A percentile compares a stretch with the other conserved stretches of the same genome.
Conservation (phyloP, 2,888 invertebrate species). For the Sinohyriopsis cumingii region DNA sequence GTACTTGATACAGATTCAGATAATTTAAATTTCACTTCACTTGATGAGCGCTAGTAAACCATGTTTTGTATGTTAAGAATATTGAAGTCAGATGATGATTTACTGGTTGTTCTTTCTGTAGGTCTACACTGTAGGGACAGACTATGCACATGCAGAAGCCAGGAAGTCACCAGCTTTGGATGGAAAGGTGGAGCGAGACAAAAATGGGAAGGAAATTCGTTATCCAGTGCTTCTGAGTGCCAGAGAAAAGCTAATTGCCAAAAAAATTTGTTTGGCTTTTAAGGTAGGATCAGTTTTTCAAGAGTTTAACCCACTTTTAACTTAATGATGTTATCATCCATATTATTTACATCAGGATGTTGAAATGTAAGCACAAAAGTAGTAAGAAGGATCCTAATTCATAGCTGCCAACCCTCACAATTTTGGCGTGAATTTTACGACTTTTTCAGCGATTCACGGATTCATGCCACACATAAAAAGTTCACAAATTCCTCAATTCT, state of each 20-base stretch:
- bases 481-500: too few species aligned
- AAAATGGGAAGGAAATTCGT: slow-evolving; percentile 95
- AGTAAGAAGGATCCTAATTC: too few species aligned
- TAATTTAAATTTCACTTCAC: too few species aligned
- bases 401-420: too few species aligned
- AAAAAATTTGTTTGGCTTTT: slow-evolving; percentile 88
- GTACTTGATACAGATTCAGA: too few species aligned
- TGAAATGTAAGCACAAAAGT: not conserved
- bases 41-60: too few species aligned
- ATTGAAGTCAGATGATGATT: too few species aligned
- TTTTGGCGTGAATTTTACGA: too few species aligned
- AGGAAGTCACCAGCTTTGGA: slow-evolving; percentile 98
- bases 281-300: slow-evolving; percentile 63
- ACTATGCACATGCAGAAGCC: slow-evolving; percentile 99
- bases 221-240: slow-evolving; percentile 98
- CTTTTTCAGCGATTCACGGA: too few species aligned
- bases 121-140: slow-evolving; percentile 99
- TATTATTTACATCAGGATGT: not conserved
- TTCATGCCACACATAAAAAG: too few species aligned
- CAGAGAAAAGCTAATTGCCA: slow-evolving; percentile 96
- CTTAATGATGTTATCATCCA: not conserved
- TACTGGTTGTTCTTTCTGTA: slow-evolving; percentile 66
- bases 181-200: slow-evolving; percentile 98
- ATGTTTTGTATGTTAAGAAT: too few species aligned
- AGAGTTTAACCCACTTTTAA: not conserved